Conservation (phyloP, 1,140 invertebrate species). For the Aphidius gifuensis region DNA sequence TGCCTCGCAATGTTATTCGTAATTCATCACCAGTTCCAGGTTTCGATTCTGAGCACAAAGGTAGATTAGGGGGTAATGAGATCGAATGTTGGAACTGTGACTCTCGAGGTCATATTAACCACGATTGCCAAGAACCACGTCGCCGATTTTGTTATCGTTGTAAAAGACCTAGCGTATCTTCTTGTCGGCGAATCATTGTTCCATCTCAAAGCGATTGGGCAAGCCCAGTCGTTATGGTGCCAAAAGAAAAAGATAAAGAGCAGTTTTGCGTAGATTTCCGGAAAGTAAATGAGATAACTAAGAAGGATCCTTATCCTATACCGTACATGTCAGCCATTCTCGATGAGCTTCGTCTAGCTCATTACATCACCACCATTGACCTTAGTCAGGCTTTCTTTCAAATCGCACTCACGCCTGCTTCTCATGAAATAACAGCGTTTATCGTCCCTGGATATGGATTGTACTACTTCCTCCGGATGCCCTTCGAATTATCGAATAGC, state of each 20-base stretch:
- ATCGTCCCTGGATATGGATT: too few species aligned
- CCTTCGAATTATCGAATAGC: too few species aligned
- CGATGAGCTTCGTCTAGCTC: conserved; percentile 6
- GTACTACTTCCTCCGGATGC: too few species aligned
- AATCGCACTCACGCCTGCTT: too few species aligned
- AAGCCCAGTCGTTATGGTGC: conserved; percentile 51
- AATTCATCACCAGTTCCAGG: too few species aligned
- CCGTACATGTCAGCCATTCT: conserved; percentile 34
- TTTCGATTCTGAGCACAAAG: too few species aligned
- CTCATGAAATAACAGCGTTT: too few species aligned
- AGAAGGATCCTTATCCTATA: conserved; percentile 1
- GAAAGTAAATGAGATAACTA: neutral
- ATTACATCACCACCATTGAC: neutral
- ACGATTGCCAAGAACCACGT: too few species aligned
- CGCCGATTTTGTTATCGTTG: conserved; percentile 13
- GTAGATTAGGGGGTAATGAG: too few species aligned
- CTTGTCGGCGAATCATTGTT: conserved; percentile 38
- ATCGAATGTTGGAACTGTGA: too few species aligned
- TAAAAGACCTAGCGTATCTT: neutral
- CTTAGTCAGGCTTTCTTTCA: conserved; percentile 33
- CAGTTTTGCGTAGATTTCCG: conserved; percentile 1
- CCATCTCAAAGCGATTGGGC: conserved; percentile 48
- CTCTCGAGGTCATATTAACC: neutral
- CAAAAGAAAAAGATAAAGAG: conserved; percentile 57
- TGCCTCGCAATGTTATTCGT: too few species aligned